These are phyloP conservation scores for Lagopus muta DNA, from an alignment of 2,113 vertebrate genomes.

Conservation along the genomic window DNA sequence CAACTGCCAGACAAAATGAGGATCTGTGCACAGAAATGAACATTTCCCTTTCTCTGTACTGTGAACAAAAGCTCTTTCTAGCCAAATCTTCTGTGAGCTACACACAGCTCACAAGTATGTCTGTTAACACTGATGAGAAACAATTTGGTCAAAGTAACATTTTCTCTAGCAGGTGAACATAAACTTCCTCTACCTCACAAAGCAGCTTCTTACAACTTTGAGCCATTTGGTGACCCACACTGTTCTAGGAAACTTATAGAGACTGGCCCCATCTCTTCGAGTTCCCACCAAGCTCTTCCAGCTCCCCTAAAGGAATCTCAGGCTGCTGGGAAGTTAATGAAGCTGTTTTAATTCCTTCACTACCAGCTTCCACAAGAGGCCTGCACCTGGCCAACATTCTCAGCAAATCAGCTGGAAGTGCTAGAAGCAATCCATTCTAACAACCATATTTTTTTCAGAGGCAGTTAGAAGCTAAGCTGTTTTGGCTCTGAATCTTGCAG, in stretches of 20 bases:
- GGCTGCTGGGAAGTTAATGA: neutral
- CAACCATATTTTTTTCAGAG: slow-evolving; percentile 16
- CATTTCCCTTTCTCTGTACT: neutral
- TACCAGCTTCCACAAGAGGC: neutral
- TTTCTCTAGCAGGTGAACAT: neutral
- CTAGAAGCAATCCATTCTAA: slow-evolving; percentile 15
- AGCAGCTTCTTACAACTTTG: neutral
- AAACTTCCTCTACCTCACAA: neutral
- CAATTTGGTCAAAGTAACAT: neutral
- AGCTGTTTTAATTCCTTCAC: neutral
- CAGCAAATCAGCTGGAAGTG: neutral
- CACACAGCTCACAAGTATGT: neutral
- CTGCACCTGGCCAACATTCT: slow-evolving; percentile 8
- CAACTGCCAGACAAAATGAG: neutral
- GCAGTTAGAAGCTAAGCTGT: neutral
- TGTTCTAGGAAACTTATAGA: neutral
- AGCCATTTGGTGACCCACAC: neutral
- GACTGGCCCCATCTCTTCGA: neutral
- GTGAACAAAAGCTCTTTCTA: neutral
- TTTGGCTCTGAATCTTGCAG: slow-evolving; percentile 28
- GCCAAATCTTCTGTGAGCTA: neutral
- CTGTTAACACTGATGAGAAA: neutral
- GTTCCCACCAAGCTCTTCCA: neutral
- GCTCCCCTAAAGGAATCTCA: neutral
- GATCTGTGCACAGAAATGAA: neutral